Evolutionary conservation across 2,797 vertebrate species (phyloP).

Genomic region (Argyrosomus regius): DNA sequence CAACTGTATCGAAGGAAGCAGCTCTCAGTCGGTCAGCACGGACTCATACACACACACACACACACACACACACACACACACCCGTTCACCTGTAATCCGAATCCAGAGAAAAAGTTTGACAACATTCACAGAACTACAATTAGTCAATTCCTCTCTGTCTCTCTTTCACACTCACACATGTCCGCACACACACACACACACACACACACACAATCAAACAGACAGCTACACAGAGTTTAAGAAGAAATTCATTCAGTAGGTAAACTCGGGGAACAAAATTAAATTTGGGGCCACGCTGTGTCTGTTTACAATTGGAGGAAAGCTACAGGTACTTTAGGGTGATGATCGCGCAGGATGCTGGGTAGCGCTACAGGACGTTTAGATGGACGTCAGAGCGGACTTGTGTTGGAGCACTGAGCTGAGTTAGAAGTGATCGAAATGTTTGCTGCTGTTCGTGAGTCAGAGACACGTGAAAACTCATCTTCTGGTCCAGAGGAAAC

Average conservation of each 20-base stretch:
- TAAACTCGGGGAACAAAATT: constrained; percentile 30
- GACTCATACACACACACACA: background rate
- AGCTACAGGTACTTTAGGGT: constrained; percentile 36
- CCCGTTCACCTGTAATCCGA: constrained; percentile 27
- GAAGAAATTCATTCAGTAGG: constrained; percentile 37
- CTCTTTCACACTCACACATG: background rate
- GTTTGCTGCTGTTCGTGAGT: constrained; percentile 30
- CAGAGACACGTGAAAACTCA: constrained; percentile 24
- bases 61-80: constrained; percentile 3
- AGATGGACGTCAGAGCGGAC: background rate
- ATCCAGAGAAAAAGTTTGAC: constrained; percentile 34
- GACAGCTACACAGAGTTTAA: constrained; percentile 24
- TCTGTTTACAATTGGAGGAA: constrained; percentile 48
- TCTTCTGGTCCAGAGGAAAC: constrained; percentile 42
- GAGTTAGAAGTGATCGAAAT: constrained; percentile 6
- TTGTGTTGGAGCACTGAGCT: constrained; percentile 22
- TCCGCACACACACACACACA: constrained; percentile 18
- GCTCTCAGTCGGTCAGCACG: constrained; percentile 22
- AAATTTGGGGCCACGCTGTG: constrained; percentile 42
- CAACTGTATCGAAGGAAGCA: constrained; percentile 63
- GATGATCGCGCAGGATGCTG: constrained; percentile 22
- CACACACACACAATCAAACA: constrained; percentile 11
- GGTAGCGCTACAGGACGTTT: constrained; percentile 18
- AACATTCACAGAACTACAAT: constrained; percentile 47
- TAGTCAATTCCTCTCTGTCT: constrained; percentile 2